Percentiles rank a stretch among this genome's conserved stretches.
Conservation (phyloP, 1,140 invertebrate species). For the Eufriesea mexicana region DNA sequence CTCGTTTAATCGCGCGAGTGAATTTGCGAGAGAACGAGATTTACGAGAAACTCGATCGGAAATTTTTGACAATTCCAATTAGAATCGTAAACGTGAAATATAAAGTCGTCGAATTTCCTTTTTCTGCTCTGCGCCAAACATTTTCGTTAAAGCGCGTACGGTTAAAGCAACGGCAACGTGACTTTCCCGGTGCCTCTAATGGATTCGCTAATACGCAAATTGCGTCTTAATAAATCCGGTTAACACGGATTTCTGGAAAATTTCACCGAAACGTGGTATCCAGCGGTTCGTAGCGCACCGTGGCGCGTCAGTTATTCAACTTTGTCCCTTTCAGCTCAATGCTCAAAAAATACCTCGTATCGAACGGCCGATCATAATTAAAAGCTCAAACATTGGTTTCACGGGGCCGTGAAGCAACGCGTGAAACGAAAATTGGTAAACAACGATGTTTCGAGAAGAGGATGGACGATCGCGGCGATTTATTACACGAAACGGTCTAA, state of each 20-base stretch:
- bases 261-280: not conserved
- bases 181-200: constrained; percentile 15
- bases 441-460: not conserved
- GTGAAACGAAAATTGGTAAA: not conserved
- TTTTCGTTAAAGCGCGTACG: constrained; percentile 11
- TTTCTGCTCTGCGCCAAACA: not conserved
- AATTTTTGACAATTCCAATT: not conserved
- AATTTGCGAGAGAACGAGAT: too few species aligned
- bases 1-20: too few species aligned
- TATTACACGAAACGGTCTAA: constrained; percentile 26
- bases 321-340: too few species aligned
- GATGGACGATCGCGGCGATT: not conserved
- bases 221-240: constrained; percentile 25
- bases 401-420: too few species aligned
- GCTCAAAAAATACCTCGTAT: too few species aligned
- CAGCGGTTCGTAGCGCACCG: not conserved
- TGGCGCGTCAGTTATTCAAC: not conserved
- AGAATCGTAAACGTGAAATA: not conserved
- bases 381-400: not conserved
- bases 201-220: constrained; percentile 22
- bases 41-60: too few species aligned
- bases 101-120: not conserved
- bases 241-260: not conserved
- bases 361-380: not conserved
- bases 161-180: not conserved